Evolutionary conservation across 1,140 invertebrate genomes (phyloP).

Genomic region (Ylistrum balloti): DNA sequence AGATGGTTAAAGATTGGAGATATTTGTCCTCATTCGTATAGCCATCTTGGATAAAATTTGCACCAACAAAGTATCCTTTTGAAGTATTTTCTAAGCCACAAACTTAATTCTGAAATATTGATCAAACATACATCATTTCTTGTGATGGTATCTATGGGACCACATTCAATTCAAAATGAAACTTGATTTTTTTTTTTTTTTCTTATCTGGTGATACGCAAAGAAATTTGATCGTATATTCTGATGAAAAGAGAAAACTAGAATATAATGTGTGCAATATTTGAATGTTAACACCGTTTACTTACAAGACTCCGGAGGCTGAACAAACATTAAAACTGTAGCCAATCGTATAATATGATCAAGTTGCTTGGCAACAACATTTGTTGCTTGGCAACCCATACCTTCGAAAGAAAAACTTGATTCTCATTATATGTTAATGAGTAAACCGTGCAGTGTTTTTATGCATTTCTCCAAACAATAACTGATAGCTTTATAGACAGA

Average conservation of each 20-base stretch:
- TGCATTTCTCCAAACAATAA: not conserved
- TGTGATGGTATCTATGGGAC: not conserved
- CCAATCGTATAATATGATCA: not conserved
- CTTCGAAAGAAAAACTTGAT: not conserved
- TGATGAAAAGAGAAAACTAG: conserved; percentile 2
- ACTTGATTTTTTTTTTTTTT: not conserved
- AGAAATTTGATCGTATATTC: not conserved
- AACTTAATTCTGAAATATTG: not conserved
- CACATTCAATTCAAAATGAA: not conserved
- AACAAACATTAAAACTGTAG: not conserved
- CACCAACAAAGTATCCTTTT: not conserved
- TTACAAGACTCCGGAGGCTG: not conserved
- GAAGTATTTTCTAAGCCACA: not conserved
- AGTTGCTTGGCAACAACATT: not conserved
- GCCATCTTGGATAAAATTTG: not conserved
- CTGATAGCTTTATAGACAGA: not conserved
- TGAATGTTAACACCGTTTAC: conserved; percentile 1
- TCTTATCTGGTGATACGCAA: not conserved
- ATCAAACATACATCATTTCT: not conserved
- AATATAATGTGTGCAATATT: not conserved
- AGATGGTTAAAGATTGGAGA: not conserved
- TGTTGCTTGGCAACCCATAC: not conserved
- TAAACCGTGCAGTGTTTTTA: not conserved
- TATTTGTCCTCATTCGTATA: not conserved
- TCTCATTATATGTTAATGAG: conserved; percentile 40